Percentiles rank a stretch among this genome's conserved stretches.
Evolutionary conservation across 1,140 invertebrate species (phyloP).

Genomic region (Atta cephalotes): DNA sequence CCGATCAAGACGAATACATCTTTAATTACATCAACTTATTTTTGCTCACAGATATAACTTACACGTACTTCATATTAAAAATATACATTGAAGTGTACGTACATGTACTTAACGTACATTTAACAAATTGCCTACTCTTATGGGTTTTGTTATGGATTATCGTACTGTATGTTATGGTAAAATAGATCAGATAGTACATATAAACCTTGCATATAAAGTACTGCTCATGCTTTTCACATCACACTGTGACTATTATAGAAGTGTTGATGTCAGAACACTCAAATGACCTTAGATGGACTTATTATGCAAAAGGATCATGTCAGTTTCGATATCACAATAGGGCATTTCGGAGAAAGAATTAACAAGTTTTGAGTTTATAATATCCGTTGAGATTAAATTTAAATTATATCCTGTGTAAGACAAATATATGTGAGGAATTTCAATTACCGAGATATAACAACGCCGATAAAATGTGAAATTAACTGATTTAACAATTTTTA

Average conservation of each 20-base stretch:
- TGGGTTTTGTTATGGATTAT: slow-evolving; percentile 73
- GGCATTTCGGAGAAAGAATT: slow-evolving; percentile 57
- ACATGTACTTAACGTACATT: slow-evolving; percentile 76
- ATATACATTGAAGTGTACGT: slow-evolving; percentile 82
- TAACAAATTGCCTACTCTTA: slow-evolving; percentile 75
- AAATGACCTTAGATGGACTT: slow-evolving; percentile 47
- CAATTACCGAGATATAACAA: slow-evolving; percentile 30
- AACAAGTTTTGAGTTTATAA: slow-evolving; percentile 50
- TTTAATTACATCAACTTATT: slow-evolving; percentile 65
- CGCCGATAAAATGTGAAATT: slow-evolving; percentile 12
- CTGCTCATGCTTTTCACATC: slow-evolving; percentile 63
- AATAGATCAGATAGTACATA: slow-evolving; percentile 78
- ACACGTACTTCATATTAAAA: slow-evolving; percentile 81
- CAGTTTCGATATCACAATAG: slow-evolving; percentile 59
- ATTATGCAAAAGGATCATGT: slow-evolving; percentile 44
- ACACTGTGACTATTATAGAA: slow-evolving; percentile 62
- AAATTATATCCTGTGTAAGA: slow-evolving; percentile 45
- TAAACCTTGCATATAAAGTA: slow-evolving; percentile 75
- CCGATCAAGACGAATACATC: slow-evolving; percentile 66
- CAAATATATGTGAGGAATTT: slow-evolving; percentile 14
- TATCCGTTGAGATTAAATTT: slow-evolving; percentile 37
- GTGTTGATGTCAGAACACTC: slow-evolving; percentile 54
- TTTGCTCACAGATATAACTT: slow-evolving; percentile 70
- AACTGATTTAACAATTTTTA: slow-evolving; percentile 7
- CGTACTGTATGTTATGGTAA: slow-evolving; percentile 74